Evolutionary conservation across 2,113 vertebrate genomes (phyloP).

Genomic region (Myodes glareolus): DNA sequence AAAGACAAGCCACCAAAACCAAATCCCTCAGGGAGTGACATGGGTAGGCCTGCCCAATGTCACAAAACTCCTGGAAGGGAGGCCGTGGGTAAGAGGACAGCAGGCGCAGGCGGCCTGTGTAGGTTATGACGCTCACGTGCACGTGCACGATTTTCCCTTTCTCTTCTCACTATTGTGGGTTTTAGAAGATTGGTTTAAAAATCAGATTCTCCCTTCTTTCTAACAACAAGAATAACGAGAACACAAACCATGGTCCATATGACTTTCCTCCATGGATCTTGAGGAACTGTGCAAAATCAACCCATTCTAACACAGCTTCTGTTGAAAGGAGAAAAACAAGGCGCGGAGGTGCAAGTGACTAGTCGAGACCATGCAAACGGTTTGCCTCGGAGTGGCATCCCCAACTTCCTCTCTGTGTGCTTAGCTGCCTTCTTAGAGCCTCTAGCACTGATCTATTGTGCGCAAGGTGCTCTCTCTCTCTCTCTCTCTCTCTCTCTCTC

Average conservation of each 20-base stretch:
- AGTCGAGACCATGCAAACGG: constrained; percentile 15
- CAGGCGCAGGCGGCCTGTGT: background rate
- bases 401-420: constrained; percentile 49
- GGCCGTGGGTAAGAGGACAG: constrained; percentile 5
- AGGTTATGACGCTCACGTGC: background rate
- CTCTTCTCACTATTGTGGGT: background rate
- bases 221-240: background rate
- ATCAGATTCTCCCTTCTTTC: background rate
- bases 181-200: background rate
- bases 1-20: background rate
- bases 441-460: constrained; percentile 10
- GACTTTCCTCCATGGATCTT: constrained; percentile 11
- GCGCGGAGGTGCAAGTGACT: background rate
- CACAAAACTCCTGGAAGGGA: background rate
- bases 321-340: constrained; percentile 27
- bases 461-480: background rate
- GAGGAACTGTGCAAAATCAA: constrained; percentile 38
- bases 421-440: constrained; percentile 61
- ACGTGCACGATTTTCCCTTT: background rate
- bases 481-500: too few relatives aligned
- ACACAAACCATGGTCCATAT: background rate
- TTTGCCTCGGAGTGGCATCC: constrained; percentile 2
- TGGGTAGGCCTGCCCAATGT: background rate
- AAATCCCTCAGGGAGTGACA: background rate
- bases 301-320: constrained; percentile 38